Percentiles rank a stretch among this genome's conserved stretches.
Conservation (phyloP, 2,113 vertebrate genomes). For the Zosterops lateralis region DNA sequence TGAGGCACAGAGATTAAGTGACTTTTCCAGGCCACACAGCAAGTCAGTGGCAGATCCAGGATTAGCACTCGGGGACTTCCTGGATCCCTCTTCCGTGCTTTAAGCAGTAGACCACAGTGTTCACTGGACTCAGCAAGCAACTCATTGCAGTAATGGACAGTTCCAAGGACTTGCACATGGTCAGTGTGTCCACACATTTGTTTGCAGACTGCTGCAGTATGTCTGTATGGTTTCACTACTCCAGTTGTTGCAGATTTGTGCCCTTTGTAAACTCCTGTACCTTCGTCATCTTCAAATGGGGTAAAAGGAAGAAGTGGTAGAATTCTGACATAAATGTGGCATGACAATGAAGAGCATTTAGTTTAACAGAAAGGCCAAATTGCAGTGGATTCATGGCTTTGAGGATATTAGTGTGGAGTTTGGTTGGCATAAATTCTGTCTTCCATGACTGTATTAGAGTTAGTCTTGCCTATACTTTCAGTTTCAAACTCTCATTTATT, state of each 20-base stretch:
- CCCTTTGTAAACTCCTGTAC: not conserved
- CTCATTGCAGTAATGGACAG: conserved; percentile 49
- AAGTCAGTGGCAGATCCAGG: conserved; percentile 47
- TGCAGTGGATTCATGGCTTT: not conserved
- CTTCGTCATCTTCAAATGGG: not conserved
- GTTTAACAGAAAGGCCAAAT: not conserved
- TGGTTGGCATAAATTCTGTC: not conserved
- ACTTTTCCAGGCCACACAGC: conserved; percentile 45
- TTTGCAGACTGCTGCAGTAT: conserved; percentile 4
- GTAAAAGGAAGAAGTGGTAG: not conserved
- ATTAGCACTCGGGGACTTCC: not conserved
- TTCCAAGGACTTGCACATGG: conserved; percentile 46
- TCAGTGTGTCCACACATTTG: conserved; percentile 46
- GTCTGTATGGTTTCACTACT: not conserved
- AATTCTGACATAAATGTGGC: not conserved
- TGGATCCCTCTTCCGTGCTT: conserved; percentile 37
- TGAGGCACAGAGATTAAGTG: conserved; percentile 61
- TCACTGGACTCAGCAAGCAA: conserved; percentile 49
- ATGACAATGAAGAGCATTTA: not conserved
- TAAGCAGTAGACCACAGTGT: conserved; percentile 45
- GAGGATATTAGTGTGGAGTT: not conserved
- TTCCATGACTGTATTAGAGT: not conserved
- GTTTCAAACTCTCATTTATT: not conserved
- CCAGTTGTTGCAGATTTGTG: not conserved
- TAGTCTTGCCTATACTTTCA: not conserved